Percentiles rank a stretch among this genome's conserved stretches.
phyloP scores from a whole-genome alignment of 2,888 invertebrate genomes.

The Cantharis rustica region DNA sequence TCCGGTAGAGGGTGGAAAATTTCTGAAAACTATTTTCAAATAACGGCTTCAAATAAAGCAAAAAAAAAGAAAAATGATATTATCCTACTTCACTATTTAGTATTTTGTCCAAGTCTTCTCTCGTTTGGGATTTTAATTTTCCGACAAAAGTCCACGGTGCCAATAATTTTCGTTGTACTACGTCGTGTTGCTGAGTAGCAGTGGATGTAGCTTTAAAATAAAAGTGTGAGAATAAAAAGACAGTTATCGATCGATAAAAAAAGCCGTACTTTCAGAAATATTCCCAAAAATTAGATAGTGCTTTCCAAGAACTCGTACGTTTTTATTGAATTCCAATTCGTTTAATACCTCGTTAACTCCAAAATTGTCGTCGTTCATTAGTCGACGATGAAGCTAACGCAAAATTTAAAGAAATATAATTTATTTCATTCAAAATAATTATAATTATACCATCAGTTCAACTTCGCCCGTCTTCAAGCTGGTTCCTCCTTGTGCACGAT shows the following conservation, averaged over 20 bases:
- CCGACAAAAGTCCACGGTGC: conserved; percentile 25
- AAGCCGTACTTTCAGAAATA: not conserved
- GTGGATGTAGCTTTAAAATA: conserved; percentile 38
- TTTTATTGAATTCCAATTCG: not conserved
- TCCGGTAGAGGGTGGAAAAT: conserved; percentile 61
- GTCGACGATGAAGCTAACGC: conserved; percentile 54
- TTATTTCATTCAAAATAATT: no score
- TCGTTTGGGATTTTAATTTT: conserved; percentile 51
- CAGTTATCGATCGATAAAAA: not conserved
- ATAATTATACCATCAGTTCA: conserved; percentile 74
- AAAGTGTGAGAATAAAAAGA: not conserved
- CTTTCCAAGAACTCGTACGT: not conserved
- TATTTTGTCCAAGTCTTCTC: not conserved
- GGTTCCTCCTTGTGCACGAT: conserved; percentile 81
- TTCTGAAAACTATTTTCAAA: conserved; percentile 48
- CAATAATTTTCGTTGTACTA: conserved; percentile 61
- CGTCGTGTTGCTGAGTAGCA: conserved; percentile 53
- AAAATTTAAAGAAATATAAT: not conserved
- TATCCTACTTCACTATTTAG: conserved; percentile 3
- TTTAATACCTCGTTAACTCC: conserved; percentile 2
- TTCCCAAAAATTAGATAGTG: conserved; percentile 3
- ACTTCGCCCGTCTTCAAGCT: conserved; percentile 75
- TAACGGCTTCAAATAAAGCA: not conserved
- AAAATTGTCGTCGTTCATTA: conserved; percentile 1
- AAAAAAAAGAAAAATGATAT: not conserved